phyloP scores from a whole-genome alignment of 2,797 vertebrate species.

The Siniperca undulata region DNA sequence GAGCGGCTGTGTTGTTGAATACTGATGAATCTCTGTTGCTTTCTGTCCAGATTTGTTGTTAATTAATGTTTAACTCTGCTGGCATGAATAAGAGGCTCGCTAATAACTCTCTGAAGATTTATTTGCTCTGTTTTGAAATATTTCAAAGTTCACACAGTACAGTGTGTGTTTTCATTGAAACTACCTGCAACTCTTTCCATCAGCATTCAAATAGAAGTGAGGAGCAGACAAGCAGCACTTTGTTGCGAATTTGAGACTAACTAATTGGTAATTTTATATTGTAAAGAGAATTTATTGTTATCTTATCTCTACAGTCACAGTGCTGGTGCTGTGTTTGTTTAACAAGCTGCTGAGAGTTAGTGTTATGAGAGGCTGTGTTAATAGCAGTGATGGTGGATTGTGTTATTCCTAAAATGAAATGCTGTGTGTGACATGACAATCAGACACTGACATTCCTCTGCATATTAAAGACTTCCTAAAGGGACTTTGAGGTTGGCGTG shows the following conservation, averaged over 20 bases:
- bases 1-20: slow-evolving; percentile 29
- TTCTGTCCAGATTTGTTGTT: slow-evolving; percentile 44
- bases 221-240: slow-evolving; percentile 1
- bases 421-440: slow-evolving; percentile 1
- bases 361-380: slow-evolving; percentile 7
- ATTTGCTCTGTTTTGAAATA: slow-evolving; percentile 22
- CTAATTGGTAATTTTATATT: slow-evolving; percentile 40
- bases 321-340: not conserved
- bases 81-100: slow-evolving; percentile 17
- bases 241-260: slow-evolving; percentile 8
- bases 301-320: not conserved
- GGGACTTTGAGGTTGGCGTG: not conserved
- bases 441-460: slow-evolving; percentile 7
- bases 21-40: slow-evolving; percentile 36
- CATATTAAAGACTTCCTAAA: slow-evolving; percentile 10
- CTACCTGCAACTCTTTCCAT: not conserved
- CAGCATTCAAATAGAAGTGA: slow-evolving; percentile 19
- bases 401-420: not conserved
- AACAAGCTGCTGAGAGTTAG: not conserved
- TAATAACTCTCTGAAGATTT: slow-evolving; percentile 27
- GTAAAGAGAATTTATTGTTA: slow-evolving; percentile 24
- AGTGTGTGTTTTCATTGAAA: slow-evolving; percentile 18
- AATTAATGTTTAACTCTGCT: slow-evolving; percentile 43
- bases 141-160: slow-evolving; percentile 15
- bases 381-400: slow-evolving; percentile 10